Evolutionary conservation across 2,797 vertebrate species (phyloP), one percentile per base, ranked within the genome.

Genomic region (Anableps anableps): DNA sequence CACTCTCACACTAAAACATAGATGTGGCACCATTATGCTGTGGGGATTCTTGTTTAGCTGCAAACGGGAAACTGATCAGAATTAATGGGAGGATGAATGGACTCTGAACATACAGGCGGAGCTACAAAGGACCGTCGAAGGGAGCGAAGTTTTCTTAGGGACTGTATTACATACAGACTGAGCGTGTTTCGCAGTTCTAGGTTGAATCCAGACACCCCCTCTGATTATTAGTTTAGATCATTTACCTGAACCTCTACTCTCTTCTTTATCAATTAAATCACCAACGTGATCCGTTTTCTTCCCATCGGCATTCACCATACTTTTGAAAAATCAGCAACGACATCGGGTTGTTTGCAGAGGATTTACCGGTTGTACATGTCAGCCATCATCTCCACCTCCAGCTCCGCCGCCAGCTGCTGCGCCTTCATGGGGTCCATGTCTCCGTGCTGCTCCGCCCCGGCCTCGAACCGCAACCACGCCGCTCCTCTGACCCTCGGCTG

Each of bases 381-480:
- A 7, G 98, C 97, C 98, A 99, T 99, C 98, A 99, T 99, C 85
- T 99, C 98, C 91, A 99, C 98, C 93, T 99, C 98, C 86, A 99
- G 95, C 91, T 99, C 98, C 13, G 98, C 98, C 38, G 98, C 98
- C 89, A 99, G 91, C 91, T 99, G 97, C 92, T 99, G 98, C 4
- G 98, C 98, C 92, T 97, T 97, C 91, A 97, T 88, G 5, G 97
- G 97, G 91, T 99, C 98, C 98, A 99, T 99, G 75, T 80, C 83
- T 70, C 53, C 13, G 26, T 29, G 73, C 70, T 75, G 55, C 62
- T 83, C 77, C 0, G 74, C 14, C 60, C 41, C 21, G 0, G 29
- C 48, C 47, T 51, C 10, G 0, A 19, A 73, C 72, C 43, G 7
- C 78, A 64, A 58, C 53, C 81, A 50, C 70, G 21, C 83, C 75